A percentile compares a stretch with the other conserved stretches of the same genome.
phyloP scores from a whole-genome alignment of 2,888 invertebrate species.

The Adela reaumurella region DNA sequence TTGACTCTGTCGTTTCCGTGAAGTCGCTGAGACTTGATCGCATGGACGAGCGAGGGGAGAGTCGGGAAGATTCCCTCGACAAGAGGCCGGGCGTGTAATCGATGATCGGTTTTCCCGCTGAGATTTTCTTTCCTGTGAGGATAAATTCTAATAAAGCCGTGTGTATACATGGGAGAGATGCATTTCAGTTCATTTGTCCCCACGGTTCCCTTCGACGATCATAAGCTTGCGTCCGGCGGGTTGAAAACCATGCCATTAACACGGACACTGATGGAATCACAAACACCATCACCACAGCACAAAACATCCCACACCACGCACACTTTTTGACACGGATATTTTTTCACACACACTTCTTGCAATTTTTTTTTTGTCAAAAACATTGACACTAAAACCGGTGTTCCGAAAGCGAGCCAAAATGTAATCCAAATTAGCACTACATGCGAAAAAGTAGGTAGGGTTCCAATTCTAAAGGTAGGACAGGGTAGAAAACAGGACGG shows the following conservation, averaged over 20 bases:
- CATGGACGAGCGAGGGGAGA: slow-evolving; percentile 43
- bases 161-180: too few species aligned
- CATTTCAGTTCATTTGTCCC: slow-evolving; percentile 51
- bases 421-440: slow-evolving; percentile 7
- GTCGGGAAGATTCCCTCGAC: slow-evolving; percentile 22
- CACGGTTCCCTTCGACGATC: slow-evolving; percentile 17
- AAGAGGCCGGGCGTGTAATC: slow-evolving; percentile 46
- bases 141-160: background rate
- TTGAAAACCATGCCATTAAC: slow-evolving; percentile 26
- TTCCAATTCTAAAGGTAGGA: slow-evolving; percentile 3
- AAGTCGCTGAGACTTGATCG: slow-evolving; percentile 50
- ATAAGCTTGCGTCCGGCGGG: background rate
- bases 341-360: background rate
- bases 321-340: background rate
- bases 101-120: slow-evolving; percentile 37
- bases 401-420: slow-evolving; percentile 13
- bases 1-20: slow-evolving; percentile 49
- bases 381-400: background rate
- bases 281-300: slow-evolving; percentile 41
- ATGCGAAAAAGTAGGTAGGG: background rate
- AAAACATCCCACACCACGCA: slow-evolving; percentile 43
- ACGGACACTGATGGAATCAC: slow-evolving; percentile 15
- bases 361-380: background rate
- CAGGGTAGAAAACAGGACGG: slow-evolving; percentile 1
- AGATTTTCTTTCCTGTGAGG: background rate